Evolutionary conservation across 2,888 invertebrate genomes (phyloP), one percentile per base, ranked within the genome.

Genomic region (Limnephilus rhombicus): DNA sequence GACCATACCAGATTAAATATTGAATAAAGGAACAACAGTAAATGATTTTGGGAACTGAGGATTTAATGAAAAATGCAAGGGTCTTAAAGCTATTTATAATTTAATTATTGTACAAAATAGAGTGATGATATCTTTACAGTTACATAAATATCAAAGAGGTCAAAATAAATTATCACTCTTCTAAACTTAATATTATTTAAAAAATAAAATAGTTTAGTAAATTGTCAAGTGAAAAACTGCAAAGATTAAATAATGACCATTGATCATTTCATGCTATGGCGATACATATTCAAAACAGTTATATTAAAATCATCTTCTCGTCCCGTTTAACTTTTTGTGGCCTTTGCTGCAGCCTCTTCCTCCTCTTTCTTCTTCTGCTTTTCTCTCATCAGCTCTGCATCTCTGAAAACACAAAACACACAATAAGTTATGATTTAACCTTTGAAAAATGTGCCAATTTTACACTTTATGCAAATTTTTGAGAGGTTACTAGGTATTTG

Each of bases 351-450:
- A 92, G 94, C 94, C 94, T 94, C 94, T 94, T 96, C 96, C 94
- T 97, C 96, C 94, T 97, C 97, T 94, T 98, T 98, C 95, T 97
- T 98, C 94, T 97, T 96, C 96, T 98, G 98, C 95, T 98, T 98
- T 95, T 98, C 98, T 94, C 98, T 96, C 98, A 98, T 98, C 94
- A 98, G 94, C 94, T 98, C 98, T 37, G 98, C 98, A 96, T 98
- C 98, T 94, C 98, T 98, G 94, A 96, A 96, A 92, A 93, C 94
- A 94, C 68, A 80, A 82, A 87, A 68, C 24, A 68, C 5, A 68
- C 24, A 24, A 18, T 53, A 53, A 68, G 53, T 68, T 24, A 68
- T 9, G 24, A 68, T 24, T 68, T 18, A 24, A 68, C 7, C 24
- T 68, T 68, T 68, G 24, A 18, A 68, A 68, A 24, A 24, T 31